These are phyloP conservation scores for Peribatodes rhomboidaria DNA, from an alignment of 2,888 invertebrate genomes.

Conservation along the genomic window DNA sequence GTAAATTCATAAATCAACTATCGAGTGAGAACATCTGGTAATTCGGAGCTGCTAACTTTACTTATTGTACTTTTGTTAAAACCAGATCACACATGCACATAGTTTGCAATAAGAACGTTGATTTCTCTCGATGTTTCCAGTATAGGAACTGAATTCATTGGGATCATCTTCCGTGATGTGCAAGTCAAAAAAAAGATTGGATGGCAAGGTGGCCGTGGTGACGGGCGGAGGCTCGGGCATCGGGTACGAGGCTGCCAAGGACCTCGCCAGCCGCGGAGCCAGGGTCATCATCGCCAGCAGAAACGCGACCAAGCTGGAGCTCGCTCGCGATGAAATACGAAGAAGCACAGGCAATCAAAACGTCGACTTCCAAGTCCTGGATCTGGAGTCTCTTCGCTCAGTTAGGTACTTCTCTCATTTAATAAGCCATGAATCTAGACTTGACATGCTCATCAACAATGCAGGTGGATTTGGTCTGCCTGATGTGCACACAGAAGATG, in stretches of 20 bases:
- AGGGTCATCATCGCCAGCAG: slow-evolving; percentile 90
- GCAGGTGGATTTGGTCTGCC: slow-evolving; percentile 82
- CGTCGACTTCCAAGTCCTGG: slow-evolving; percentile 85
- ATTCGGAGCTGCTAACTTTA: not conserved
- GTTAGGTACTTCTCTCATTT: slow-evolving; percentile 88
- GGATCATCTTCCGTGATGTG: slow-evolving; percentile 38
- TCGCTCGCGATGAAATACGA: slow-evolving; percentile 89
- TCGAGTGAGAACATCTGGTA: slow-evolving; percentile 8
- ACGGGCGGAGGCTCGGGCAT: slow-evolving; percentile 94
- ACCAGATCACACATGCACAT: slow-evolving; percentile 8
- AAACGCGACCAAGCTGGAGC: slow-evolving; percentile 86
- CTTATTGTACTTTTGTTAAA: slow-evolving; percentile 9
- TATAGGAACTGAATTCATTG: not conserved
- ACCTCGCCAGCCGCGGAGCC: slow-evolving; percentile 90
- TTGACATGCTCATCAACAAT: slow-evolving; percentile 89
- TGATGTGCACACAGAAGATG: slow-evolving; percentile 86
- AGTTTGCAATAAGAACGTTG: slow-evolving; percentile 9
- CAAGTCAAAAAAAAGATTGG: slow-evolving; percentile 52
- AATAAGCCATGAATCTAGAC: slow-evolving; percentile 79
- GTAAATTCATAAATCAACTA: not conserved
- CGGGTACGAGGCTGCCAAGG: slow-evolving; percentile 90
- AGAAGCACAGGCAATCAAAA: slow-evolving; percentile 89
- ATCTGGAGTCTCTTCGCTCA: slow-evolving; percentile 81
- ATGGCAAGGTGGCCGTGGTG: slow-evolving; percentile 89
- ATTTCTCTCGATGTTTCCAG: slow-evolving; percentile 3